Base-by-base conservation (phyloP, 2,113 vertebrate genomes). In the Scophthalmus maximus region DNA sequence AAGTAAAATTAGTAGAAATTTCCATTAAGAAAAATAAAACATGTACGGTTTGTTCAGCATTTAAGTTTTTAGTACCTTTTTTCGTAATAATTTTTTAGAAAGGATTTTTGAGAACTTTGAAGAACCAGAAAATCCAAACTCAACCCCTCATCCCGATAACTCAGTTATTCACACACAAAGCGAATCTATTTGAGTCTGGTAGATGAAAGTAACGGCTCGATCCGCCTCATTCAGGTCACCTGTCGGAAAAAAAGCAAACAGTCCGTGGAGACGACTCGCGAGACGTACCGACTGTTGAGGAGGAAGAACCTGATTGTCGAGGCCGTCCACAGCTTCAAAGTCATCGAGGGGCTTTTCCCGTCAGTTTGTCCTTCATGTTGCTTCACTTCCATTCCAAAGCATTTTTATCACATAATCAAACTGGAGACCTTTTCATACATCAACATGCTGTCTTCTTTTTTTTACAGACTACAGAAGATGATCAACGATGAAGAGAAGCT, bases 271-370 rank as follows among this genome's bases (percentile, higher is more conserved):
- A 72, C 73, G 77, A 0, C 64, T 9, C 11, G 94, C 0, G 95
- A 97, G 87, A 99, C 97, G 0, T 98, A 96, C 79, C 91, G 97
- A 3, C 90, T 98, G 44, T 85, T 99, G 51, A 97, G 94, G 52
- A 96, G 98, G 68, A 95, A 96, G 60, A 99, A 99, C 53, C 88
- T 98, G 74, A 99, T 99, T 15, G 93, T 98, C 1, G 98, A 99
- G 76, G 92, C 96, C 0, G 94, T 99, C 47, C 88, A 89, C 44
- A 96, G 89, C 90, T 89, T 94, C 14, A 95, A 94, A 82, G 81
- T 98, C 8, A 95, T 99, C 0, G 97, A 98, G 71, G 97, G 95
- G 56, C 83, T 97, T 25, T 97, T 95, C 92, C 95, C 92, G 98
- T 99, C 83, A 96, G 96, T 88, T 7, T 57, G 15, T 32, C 11